Evolutionary conservation across 53 echinoderm and acorn worm genomes (phyloP), one percentile per base, ranked within the genome.

Genomic region (Henricia sp.): DNA sequence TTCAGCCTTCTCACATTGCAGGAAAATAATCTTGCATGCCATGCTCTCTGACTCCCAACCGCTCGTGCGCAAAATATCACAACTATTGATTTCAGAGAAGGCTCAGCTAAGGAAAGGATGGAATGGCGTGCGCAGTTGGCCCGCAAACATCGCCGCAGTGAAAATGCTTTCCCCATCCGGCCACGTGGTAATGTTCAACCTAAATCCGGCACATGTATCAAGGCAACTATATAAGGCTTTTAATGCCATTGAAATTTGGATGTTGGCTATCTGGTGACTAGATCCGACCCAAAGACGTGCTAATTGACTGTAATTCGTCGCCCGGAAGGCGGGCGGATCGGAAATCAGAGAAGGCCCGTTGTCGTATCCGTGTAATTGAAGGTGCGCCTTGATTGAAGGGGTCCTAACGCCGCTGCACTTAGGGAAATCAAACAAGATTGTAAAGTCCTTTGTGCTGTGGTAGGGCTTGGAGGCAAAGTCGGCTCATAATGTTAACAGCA

Each of bases 221-320:
- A 80, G 46, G 80, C 80, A 80, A 80, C 48, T 64, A 63, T n/a
- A n/a, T n/a, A 17, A 44, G 80, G 80, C 62, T 80, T 80, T 80
- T 80, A 80, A 80, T 46, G 64, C 63, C 63, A 44, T 44, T 9
- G 80, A 41, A 80, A 48, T 57, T 44, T 43, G 80, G 64, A 80
- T 63, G 80, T 80, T 63, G 64, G 62, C 80, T 63, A 50, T 64
- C 35, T 64, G n/a, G 20, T 20, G 48, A 63, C 19, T 63, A 63
- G 48, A 80, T 80, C 80, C 80, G 25, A 11, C 36, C 53, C 17
- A 24, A 62, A 36, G 80, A 62, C 64, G 50, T 24, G 60, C 50
- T 80, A 80, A 80, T 80, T 80, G 80, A 42, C 62, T 38, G 46
- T 43, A 63, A 80, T 80, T 57, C 64, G 63, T 43, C n/a, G n/a